Evolutionary conservation across 2,888 invertebrate genomes (phyloP).

Genomic region (Oscheius myriophilus): DNA sequence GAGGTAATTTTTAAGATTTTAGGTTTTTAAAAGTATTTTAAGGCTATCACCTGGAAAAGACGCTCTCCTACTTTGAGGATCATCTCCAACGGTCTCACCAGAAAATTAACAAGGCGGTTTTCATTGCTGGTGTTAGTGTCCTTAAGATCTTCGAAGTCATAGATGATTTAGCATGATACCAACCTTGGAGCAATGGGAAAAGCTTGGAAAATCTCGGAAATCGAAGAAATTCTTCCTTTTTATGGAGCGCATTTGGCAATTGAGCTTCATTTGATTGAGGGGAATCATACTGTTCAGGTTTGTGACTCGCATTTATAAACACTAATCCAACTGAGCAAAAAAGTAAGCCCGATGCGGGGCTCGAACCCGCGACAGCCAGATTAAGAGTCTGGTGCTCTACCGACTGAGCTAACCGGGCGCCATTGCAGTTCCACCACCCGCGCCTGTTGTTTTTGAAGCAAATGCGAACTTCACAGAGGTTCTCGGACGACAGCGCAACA

Average conservation of each 20-base stretch:
- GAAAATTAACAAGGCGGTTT: constrained; percentile 38
- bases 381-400: constrained; percentile 69
- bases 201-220: constrained; percentile 26
- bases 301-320: no score
- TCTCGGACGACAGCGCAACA: no score
- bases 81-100: constrained; percentile 27
- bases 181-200: constrained; percentile 44
- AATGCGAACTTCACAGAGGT: no score
- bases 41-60: constrained; percentile 43
- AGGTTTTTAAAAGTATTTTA: constrained; percentile 11
- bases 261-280: constrained; percentile 40
- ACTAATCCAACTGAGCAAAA: no score
- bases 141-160: no score
- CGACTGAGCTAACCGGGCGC: constrained; percentile 68
- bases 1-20: constrained; percentile 3
- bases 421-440: not conserved
- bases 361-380: constrained; percentile 69
- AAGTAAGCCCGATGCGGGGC: constrained; percentile 66
- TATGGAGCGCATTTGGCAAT: constrained; percentile 47
- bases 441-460: not conserved
- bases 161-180: constrained; percentile 50
- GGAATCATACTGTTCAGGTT: constrained; percentile 34
- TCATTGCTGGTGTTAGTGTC: constrained; percentile 43
- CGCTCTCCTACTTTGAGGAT: constrained; percentile 45
- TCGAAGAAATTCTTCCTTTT: constrained; percentile 34